phyloP scores from a whole-genome alignment of 2,113 vertebrate species.

The Cepphus grylle region DNA sequence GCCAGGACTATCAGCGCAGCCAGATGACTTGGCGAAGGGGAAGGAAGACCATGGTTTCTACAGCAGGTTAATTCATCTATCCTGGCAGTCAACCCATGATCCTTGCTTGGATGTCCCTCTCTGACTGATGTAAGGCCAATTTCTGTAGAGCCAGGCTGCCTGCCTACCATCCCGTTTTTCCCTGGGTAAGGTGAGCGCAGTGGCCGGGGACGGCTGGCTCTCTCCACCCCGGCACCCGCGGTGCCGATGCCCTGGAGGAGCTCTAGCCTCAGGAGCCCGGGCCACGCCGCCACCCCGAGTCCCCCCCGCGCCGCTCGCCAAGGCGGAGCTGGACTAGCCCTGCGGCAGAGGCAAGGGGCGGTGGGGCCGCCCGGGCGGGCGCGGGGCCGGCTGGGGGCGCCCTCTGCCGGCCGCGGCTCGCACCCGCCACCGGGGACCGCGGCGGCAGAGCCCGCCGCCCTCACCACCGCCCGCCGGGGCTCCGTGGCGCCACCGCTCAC shows the following conservation, averaged over 20 bases:
- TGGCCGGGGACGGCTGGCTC: rapidly evolving
- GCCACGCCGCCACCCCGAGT: neutral
- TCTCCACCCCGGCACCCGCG: no score
- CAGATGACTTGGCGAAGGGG: neutral
- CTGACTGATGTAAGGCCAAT: neutral
- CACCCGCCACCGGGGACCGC: neutral
- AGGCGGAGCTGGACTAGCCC: no score
- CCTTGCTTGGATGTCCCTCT: neutral
- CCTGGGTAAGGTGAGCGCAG: rapidly evolving
- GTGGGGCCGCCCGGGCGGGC: no score
- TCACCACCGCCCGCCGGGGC: rapidly evolving
- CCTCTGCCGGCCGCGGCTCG: neutral
- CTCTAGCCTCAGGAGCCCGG: neutral
- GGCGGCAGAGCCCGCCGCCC: neutral
- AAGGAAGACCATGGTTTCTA: neutral
- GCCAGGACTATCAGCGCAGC: neutral
- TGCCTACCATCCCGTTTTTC: no score
- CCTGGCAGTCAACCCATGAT: neutral
- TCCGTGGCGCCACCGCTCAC: rapidly evolving
- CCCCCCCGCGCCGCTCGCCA: no score
- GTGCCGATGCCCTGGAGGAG: neutral
- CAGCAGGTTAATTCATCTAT: neutral
- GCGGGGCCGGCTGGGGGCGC: neutral
- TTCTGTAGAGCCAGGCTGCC: neutral
- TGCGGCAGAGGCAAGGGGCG: neutral